phyloP scores from a whole-genome alignment of 1,140 invertebrate species.

The Oscheius sp. region DNA sequence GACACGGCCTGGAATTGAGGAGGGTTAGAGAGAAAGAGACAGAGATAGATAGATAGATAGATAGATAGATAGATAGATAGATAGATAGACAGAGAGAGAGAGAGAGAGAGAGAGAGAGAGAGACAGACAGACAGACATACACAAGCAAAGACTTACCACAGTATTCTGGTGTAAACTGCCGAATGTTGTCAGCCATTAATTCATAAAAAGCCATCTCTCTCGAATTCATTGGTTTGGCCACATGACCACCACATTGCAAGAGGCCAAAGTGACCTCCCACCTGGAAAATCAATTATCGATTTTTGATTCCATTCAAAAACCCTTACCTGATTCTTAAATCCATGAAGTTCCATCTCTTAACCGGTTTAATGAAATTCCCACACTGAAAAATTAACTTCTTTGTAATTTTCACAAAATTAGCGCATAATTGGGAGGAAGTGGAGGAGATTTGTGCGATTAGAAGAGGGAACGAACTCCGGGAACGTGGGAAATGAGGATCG shows the following conservation, averaged over 20 bases:
- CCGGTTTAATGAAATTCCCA: not conserved
- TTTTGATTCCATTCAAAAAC: not conserved
- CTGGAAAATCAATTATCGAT: slow-evolving; percentile 38
- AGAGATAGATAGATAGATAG: too few relatives aligned
- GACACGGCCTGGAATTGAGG: slow-evolving; percentile 48
- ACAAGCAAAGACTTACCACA: slow-evolving; percentile 48
- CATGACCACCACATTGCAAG: slow-evolving; percentile 52
- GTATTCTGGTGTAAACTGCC: slow-evolving; percentile 51
- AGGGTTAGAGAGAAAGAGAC: too few relatives aligned
- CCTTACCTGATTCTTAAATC: slow-evolving; percentile 18
- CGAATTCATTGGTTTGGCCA: slow-evolving; percentile 57
- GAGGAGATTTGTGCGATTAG: not conserved
- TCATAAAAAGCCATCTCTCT: slow-evolving; percentile 55
- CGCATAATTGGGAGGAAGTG: too few relatives aligned
- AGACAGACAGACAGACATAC: too few relatives aligned
- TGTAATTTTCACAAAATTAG: too few relatives aligned
- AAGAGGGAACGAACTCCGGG: not conserved
- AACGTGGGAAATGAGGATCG: not conserved
- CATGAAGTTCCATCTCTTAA: slow-evolving; percentile 27
- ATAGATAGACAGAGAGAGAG: too few relatives aligned
- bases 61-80: too few relatives aligned
- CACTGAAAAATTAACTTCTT: slow-evolving; percentile 10
- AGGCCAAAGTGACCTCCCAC: slow-evolving; percentile 60
- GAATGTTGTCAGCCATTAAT: slow-evolving; percentile 40
- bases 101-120: too few relatives aligned